Evolutionary conservation across 2,888 invertebrate genomes (phyloP).

Genomic region (Entomobrya proxima): DNA sequence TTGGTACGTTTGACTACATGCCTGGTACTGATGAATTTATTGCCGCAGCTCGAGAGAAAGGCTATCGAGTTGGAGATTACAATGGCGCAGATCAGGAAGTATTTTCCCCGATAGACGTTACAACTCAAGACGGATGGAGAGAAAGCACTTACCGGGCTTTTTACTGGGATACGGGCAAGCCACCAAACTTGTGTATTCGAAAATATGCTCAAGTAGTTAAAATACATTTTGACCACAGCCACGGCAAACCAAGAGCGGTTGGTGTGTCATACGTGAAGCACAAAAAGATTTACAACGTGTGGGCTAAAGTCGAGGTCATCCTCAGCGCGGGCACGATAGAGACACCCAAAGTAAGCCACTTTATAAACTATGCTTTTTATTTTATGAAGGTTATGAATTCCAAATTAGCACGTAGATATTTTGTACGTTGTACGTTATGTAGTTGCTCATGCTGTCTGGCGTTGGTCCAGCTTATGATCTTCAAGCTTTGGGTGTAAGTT

Average conservation of each 20-base stretch:
- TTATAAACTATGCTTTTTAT: no score
- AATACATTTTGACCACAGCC: not conserved
- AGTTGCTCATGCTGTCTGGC: conserved; percentile 48
- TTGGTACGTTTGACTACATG: conserved; percentile 25
- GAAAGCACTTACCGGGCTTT: conserved; percentile 50
- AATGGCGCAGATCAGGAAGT: conserved; percentile 53
- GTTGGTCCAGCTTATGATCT: conserved; percentile 43
- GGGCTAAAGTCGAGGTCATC: conserved; percentile 55
- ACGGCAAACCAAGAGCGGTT: conserved; percentile 25
- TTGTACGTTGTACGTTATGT: no score
- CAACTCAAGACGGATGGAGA: conserved; percentile 51
- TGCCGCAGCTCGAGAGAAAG: conserved; percentile 47
- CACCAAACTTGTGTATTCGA: conserved; percentile 60
- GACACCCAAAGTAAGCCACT: conserved; percentile 54
- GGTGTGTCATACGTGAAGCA: conserved; percentile 48
- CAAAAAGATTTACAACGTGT: not conserved
- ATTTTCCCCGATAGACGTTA: conserved; percentile 44
- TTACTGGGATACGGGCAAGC: conserved; percentile 42
- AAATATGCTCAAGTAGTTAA: conserved; percentile 68
- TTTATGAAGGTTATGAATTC: no score
- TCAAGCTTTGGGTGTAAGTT: not conserved
- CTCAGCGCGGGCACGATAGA: conserved; percentile 53
- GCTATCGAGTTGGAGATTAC: conserved; percentile 42
- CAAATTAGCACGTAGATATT: no score
- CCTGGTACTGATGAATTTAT: conserved; percentile 45